Evolutionary conservation across 2,888 invertebrate species (phyloP).

Genomic region (Eurois occulta): DNA sequence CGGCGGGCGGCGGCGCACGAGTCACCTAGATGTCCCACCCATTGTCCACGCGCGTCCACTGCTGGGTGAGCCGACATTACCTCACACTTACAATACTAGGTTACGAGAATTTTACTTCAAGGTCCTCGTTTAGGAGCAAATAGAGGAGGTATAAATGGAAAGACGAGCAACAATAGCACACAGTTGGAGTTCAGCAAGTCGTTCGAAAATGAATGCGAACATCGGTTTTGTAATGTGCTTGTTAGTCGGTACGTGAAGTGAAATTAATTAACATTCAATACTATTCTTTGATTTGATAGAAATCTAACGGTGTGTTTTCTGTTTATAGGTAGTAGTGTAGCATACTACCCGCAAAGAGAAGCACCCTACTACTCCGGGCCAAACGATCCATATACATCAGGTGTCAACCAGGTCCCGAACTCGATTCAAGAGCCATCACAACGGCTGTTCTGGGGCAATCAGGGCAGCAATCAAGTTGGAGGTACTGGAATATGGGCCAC

Average conservation of each 20-base stretch:
- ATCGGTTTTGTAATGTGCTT: slow-evolving; percentile 82
- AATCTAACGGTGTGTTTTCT: slow-evolving; percentile 49
- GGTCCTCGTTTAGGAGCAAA: slow-evolving; percentile 89
- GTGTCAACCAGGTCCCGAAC: slow-evolving; percentile 71
- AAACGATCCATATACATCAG: slow-evolving; percentile 81
- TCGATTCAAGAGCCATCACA: slow-evolving; percentile 82
- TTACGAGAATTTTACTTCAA: slow-evolving; percentile 90
- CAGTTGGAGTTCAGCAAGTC: slow-evolving; percentile 85
- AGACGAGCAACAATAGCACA: slow-evolving; percentile 84
- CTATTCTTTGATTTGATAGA: slow-evolving; percentile 36
- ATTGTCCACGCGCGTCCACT: slow-evolving; percentile 85
- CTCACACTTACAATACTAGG: slow-evolving; percentile 90
- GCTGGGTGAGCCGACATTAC: slow-evolving; percentile 89
- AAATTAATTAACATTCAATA: slow-evolving; percentile 59
- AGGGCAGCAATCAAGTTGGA: slow-evolving; percentile 86
- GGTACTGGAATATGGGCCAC: slow-evolving; percentile 85
- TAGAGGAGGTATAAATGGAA: slow-evolving; percentile 89
- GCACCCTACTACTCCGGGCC: slow-evolving; percentile 81
- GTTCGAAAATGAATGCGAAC: slow-evolving; percentile 86
- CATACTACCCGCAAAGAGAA: slow-evolving; percentile 83
- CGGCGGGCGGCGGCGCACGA: slow-evolving; percentile 79
- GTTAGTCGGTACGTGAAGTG: slow-evolving; percentile 85
- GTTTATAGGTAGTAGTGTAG: slow-evolving; percentile 83
- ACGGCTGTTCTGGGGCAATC: slow-evolving; percentile 83
- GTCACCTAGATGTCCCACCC: slow-evolving; percentile 90